A percentile compares a stretch with the other conserved stretches of the same genome.
Evolutionary conservation across 2,888 invertebrate species (phyloP).

Genomic region (Griposia aprilina): DNA sequence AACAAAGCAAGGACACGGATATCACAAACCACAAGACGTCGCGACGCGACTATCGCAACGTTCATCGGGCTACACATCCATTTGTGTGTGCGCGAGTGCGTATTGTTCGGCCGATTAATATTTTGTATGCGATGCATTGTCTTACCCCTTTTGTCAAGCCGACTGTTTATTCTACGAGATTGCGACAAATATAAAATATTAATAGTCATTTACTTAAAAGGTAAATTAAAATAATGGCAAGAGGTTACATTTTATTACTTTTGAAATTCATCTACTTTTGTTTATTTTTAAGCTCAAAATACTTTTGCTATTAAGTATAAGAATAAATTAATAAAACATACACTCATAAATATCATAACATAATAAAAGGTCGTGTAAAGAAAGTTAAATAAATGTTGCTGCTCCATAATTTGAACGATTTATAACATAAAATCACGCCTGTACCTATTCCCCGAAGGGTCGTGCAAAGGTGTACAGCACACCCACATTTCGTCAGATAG

Average conservation of each 20-base stretch:
- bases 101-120: not conserved
- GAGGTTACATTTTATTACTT: not conserved
- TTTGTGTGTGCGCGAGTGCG: not conserved
- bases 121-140: not conserved
- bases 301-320: constrained; percentile 26
- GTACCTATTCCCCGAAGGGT: not conserved
- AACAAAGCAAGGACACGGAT: not conserved
- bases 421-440: not conserved
- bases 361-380: constrained; percentile 33
- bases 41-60: not conserved
- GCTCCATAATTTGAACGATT: constrained; percentile 3
- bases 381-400: not conserved
- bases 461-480: not conserved
- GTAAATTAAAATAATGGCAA: constrained; percentile 27
- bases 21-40: not conserved
- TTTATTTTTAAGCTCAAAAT: constrained; percentile 10
- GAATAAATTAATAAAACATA: constrained; percentile 8
- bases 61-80: not conserved
- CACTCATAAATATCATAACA: constrained; percentile 4
- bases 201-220: constrained; percentile 7
- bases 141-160: not conserved
- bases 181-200: constrained; percentile 1
- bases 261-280: constrained; percentile 15
- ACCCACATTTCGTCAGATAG: not conserved
- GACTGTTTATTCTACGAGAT: constrained; percentile 12